These are phyloP conservation scores for Miniopterus natalensis DNA, from an alignment of 2,113 vertebrate genomes.

Conservation along the genomic window DNA sequence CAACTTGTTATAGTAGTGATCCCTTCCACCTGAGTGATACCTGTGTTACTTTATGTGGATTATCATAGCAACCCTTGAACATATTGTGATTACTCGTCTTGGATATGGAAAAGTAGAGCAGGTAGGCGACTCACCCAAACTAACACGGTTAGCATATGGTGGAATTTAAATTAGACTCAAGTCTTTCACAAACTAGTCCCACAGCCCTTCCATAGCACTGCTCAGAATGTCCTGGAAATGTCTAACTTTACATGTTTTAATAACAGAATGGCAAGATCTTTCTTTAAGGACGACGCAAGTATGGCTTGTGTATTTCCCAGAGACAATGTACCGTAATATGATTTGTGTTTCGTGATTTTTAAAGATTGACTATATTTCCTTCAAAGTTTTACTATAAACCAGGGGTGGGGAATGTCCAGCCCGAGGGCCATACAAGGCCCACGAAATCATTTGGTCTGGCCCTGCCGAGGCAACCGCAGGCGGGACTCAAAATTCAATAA, in stretches of 20 bases:
- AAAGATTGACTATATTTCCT: background rate
- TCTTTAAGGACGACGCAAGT: background rate
- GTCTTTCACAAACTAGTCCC: background rate
- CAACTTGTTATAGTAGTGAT: background rate
- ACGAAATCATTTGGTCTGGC: no score
- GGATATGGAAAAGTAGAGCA: background rate
- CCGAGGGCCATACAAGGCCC: no score
- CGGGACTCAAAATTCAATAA: no score
- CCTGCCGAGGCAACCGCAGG: no score
- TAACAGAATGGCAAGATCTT: background rate
- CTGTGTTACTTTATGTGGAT: background rate
- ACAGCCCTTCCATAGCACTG: background rate
- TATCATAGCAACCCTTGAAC: background rate
- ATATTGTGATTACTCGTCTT: background rate
- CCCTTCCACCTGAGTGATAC: background rate
- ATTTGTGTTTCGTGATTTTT: background rate
- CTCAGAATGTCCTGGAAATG: background rate
- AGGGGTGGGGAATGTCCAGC: no score
- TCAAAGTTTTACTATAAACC: background rate
- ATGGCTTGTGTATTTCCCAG: background rate
- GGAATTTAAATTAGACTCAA: slow-evolving; percentile 22
- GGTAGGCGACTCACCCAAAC: background rate
- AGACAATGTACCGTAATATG: background rate
- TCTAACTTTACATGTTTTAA: background rate
- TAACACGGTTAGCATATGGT: background rate